A percentile compares a stretch with the other conserved stretches of the same genome.
Conservation (phyloP, 2,888 invertebrate species). For the Tachina lurida region DNA sequence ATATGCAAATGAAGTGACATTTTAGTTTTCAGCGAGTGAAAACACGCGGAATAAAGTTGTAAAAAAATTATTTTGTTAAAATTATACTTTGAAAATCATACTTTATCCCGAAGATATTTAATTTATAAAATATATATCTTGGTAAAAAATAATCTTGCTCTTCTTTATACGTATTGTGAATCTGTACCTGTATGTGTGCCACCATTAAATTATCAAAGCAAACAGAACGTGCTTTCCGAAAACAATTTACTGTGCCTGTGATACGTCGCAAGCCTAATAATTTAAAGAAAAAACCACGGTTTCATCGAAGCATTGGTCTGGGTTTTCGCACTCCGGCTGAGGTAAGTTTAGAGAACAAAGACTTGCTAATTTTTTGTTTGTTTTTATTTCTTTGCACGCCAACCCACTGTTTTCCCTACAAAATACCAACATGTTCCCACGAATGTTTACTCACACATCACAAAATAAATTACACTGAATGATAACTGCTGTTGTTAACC, state of each 20-base stretch:
- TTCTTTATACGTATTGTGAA: neutral
- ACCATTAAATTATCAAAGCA: conserved; percentile 84
- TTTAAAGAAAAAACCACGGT: conserved; percentile 90
- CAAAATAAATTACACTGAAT: conserved; percentile 38
- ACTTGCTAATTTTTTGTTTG: conserved; percentile 76
- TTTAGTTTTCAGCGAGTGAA: neutral
- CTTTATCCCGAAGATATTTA: neutral
- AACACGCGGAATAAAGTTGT: conserved; percentile 46
- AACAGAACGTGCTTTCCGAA: conserved; percentile 98
- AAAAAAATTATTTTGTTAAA: neutral
- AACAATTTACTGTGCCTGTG: conserved; percentile 97
- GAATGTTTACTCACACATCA: conserved; percentile 52
- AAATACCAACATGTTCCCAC: conserved; percentile 23
- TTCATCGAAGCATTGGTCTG: conserved; percentile 93
- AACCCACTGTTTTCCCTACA: conserved; percentile 53
- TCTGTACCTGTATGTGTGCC: neutral
- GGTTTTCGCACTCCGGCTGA: conserved; percentile 98
- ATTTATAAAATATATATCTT: neutral
- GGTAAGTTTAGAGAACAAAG: conserved; percentile 84
- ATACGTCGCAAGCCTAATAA: conserved; percentile 93
- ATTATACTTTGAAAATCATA: neutral
- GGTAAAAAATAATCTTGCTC: conserved; percentile 76
- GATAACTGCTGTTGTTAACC: conserved; percentile 35
- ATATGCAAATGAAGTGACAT: conserved; percentile 20
- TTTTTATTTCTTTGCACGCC: conserved; percentile 76